Conservation (phyloP, 1,140 invertebrate genomes). For the Drosophila micromelanica region DNA sequence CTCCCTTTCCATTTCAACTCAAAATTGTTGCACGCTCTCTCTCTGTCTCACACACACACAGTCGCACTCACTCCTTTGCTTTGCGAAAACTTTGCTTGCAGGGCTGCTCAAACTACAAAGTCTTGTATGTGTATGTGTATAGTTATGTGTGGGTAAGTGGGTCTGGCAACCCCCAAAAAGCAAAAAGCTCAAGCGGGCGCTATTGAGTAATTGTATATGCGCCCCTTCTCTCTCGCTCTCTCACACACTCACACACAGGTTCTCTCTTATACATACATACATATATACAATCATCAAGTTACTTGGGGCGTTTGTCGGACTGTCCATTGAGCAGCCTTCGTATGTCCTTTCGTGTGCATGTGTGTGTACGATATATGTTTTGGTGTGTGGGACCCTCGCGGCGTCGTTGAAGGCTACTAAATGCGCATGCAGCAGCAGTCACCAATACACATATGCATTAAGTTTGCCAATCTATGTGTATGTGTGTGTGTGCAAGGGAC, state of each 20-base stretch:
- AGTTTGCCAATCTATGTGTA: constrained; percentile 57
- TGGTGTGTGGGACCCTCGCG: constrained; percentile 51
- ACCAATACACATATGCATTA: constrained; percentile 62
- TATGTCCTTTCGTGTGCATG: constrained; percentile 63
- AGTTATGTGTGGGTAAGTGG: constrained; percentile 49
- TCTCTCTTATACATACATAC: constrained; percentile 36
- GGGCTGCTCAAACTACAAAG: constrained; percentile 61
- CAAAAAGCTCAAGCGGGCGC: constrained; percentile 73
- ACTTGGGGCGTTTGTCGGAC: constrained; percentile 66
- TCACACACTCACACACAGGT: constrained; percentile 17
- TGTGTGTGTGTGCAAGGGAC: constrained; percentile 50
- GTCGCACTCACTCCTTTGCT: constrained; percentile 40
- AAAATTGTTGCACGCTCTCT: constrained; percentile 63
- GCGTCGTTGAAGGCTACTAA: constrained; percentile 79
- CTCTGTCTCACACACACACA: constrained; percentile 14
- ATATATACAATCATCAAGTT: constrained; percentile 76
- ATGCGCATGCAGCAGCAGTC: constrained; percentile 74
- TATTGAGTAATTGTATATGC: constrained; percentile 79
- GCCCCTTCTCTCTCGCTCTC: constrained; percentile 22
- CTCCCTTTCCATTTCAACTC: constrained; percentile 40
- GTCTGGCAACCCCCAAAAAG: constrained; percentile 74
- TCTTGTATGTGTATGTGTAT: constrained; percentile 42
- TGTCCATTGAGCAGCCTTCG: constrained; percentile 76
- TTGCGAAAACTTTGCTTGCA: constrained; percentile 55
- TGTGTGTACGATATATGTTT: constrained; percentile 22